Evolutionary conservation across 2,113 vertebrate species (phyloP).

Genomic region (Protomyctophum bolini): DNA sequence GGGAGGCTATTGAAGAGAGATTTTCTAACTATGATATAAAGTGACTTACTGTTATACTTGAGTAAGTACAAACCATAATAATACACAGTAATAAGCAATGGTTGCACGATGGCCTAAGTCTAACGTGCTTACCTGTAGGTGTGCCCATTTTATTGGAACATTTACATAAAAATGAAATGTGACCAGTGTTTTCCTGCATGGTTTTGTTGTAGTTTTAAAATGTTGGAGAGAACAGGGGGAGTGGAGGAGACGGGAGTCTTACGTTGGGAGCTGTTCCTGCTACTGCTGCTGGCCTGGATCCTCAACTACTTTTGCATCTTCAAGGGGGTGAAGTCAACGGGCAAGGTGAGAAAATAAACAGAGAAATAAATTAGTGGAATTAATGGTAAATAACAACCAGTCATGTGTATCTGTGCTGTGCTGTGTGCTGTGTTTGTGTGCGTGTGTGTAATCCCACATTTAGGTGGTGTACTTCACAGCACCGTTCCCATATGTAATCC

Average conservation of each 20-base stretch:
- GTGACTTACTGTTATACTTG: too few species aligned
- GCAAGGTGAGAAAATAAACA: constrained; percentile 66
- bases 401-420: constrained; percentile 1
- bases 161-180: neutral
- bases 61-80: too few species aligned
- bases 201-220: constrained; percentile 63
- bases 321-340: constrained; percentile 80
- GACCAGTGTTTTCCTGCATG: neutral
- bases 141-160: too few species aligned
- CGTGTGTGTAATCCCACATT: constrained; percentile 6
- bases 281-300: constrained; percentile 78
- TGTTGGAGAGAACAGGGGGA: constrained; percentile 73
- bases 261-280: constrained; percentile 76
- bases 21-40: too few species aligned
- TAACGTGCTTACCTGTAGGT: too few species aligned
- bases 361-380: neutral
- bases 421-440: neutral
- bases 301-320: constrained; percentile 82
- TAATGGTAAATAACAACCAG: neutral
- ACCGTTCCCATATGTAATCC: constrained; percentile 78
- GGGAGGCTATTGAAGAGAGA: too few species aligned
- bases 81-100: too few species aligned
- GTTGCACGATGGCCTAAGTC: neutral
- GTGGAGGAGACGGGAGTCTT: constrained; percentile 69
- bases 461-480: constrained; percentile 83